Conservation (phyloP, 1,140 invertebrate genomes). For the Drosophila neocordata region DNA sequence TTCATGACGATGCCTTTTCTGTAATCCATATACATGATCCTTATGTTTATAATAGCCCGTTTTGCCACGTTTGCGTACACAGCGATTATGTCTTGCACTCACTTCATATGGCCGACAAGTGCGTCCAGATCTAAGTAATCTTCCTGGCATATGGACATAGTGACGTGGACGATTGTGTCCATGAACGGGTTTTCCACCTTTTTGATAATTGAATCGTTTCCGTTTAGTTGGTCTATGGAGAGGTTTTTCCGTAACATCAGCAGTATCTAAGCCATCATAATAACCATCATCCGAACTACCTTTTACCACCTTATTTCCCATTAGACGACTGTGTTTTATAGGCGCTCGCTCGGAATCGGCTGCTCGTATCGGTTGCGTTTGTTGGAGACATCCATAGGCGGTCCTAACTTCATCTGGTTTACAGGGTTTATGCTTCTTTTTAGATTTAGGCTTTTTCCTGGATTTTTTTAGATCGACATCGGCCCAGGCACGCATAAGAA, state of each 20-base stretch:
- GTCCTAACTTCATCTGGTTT: slow-evolving; percentile 25
- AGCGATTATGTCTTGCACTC: slow-evolving; percentile 22
- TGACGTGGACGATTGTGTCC: slow-evolving; percentile 28
- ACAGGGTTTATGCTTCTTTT: not conserved
- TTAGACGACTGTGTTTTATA: slow-evolving; percentile 5
- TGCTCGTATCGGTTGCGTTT: not conserved
- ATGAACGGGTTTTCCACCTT: not conserved
- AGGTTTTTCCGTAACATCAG: not conserved
- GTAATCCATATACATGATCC: slow-evolving; percentile 27
- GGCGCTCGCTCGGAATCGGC: not conserved
- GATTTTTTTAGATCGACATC: slow-evolving; percentile 19
- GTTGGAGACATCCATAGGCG: slow-evolving; percentile 5
- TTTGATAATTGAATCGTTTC: no score
- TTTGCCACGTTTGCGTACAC: slow-evolving; percentile 37
- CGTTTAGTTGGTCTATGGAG: not conserved
- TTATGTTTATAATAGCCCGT: slow-evolving; percentile 33
- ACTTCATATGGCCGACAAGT: slow-evolving; percentile 53
- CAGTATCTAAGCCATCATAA: not conserved
- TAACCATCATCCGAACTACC: not conserved
- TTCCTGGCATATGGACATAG: slow-evolving; percentile 39
- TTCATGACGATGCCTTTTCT: not conserved
- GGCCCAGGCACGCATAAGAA: slow-evolving; percentile 19
- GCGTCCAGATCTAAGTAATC: not conserved
- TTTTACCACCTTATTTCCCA: not conserved
- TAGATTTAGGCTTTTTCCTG: not conserved